Evolutionary conservation across 1,140 invertebrate species (phyloP), one percentile per base, ranked within the genome.

Genomic region (Physella acuta): DNA sequence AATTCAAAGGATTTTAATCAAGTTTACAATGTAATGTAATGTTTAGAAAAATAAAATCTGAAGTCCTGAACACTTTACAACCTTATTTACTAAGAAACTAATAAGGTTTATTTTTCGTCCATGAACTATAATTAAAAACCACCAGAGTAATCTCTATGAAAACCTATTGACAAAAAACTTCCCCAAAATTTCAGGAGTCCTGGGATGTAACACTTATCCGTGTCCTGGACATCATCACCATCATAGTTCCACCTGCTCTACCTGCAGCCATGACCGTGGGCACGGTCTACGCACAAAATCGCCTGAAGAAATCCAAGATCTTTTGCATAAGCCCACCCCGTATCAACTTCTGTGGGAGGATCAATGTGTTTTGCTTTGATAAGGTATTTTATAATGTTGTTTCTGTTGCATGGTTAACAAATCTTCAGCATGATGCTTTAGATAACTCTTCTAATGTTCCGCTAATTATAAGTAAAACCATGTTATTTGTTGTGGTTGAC

Each of bases 221-320:
- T 79, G 90, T 93, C 0, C 83, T 98, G 59, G 96, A 98, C 85
- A 90, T 98, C 51, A 92, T 98, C 16, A 98, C 95, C 0, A 96
- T 98, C 64, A 93, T 95, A 11, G 94, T 98, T 3, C 95, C 95
- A 3, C 95, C 96, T n/a, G 94, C 94, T 3, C 81, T 97, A 30
- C 94, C 94, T n/a, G 94, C 94, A 17, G 95, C 95, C 26, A 96
- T 98, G 94, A 95, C 94, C 2, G 92, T 95, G 2, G 94, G 94
- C 37, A 92, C 93, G 79, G 88, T 95, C 3, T 86, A 87, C 76
- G 95, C 94, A 37, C 93, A 96, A 84, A 88, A 87, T 72, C 87
- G 94, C 3, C 85, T 97, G 20, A 83, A 81, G 58, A 81, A 77
- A 52, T 68, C 90, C n/a, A 91, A 91, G 64, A 95, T 98, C 75